Evolutionary conservation across 1,140 invertebrate genomes (phyloP).

Genomic region (Conus ventricosus): DNA sequence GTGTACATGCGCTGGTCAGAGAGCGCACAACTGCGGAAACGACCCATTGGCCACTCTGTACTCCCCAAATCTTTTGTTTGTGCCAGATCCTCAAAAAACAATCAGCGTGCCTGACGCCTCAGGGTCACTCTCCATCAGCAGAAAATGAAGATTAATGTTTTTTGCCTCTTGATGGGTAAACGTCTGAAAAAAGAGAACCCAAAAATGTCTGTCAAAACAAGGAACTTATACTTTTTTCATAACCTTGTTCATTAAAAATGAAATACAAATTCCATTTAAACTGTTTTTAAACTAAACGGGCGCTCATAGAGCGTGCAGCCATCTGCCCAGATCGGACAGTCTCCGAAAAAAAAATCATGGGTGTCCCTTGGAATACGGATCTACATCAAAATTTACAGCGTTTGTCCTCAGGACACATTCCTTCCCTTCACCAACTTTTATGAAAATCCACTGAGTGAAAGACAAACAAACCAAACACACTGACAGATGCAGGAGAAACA

Average conservation of each 20-base stretch:
- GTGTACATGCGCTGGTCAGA: slow-evolving; percentile 55
- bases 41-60: slow-evolving; percentile 68
- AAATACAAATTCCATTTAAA: too few species aligned
- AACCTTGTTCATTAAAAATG: background rate
- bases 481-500: too few species aligned
- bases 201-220: background rate
- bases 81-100: slow-evolving; percentile 54
- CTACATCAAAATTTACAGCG: too few species aligned
- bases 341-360: too few species aligned
- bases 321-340: too few species aligned
- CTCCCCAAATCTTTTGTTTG: slow-evolving; percentile 5
- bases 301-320: too few species aligned
- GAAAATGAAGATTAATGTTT: slow-evolving; percentile 66
- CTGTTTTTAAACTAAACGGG: too few species aligned
- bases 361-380: too few species aligned
- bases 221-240: background rate
- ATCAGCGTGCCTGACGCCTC: slow-evolving; percentile 56
- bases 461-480: too few species aligned
- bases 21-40: slow-evolving; percentile 68
- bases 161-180: slow-evolving; percentile 51
- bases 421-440: too few species aligned
- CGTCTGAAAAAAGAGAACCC: slow-evolving; percentile 51
- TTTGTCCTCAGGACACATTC: too few species aligned
- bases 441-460: too few species aligned
- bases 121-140: slow-evolving; percentile 69